Evolutionary conservation across 92 coral and sea anemone species (phyloP).

Genomic region (Diadumene lineata): DNA sequence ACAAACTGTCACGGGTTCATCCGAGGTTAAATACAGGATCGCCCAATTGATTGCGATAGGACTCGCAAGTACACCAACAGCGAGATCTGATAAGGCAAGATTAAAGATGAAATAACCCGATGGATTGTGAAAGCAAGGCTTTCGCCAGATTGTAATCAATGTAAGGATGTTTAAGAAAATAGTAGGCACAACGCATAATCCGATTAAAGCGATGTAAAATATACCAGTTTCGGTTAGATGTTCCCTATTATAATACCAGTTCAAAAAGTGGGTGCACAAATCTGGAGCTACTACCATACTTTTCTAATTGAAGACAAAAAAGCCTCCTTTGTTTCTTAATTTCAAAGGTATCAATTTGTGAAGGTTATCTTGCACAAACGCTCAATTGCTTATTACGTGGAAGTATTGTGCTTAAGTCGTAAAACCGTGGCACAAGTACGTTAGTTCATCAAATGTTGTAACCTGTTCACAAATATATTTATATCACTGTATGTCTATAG

Average conservation of each 20-base stretch:
- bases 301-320: no score
- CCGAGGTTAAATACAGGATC: background rate
- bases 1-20: background rate
- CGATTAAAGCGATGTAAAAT: background rate
- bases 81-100: constrained; percentile 16
- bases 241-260: background rate
- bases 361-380: no score
- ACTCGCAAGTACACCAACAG: background rate
- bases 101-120: constrained; percentile 8
- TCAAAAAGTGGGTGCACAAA: background rate
- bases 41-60: background rate
- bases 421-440: no score
- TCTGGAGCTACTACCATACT: background rate
- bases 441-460: no score
- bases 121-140: background rate
- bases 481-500: no score
- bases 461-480: no score
- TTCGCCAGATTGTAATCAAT: constrained; percentile 13
- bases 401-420: no score
- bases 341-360: no score
- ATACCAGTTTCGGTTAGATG: background rate
- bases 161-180: background rate
- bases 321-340: no score
- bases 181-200: background rate
- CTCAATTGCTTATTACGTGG: no score